Evolutionary conservation across 2,113 vertebrate species (phyloP).

Genomic region (Tyrannus savana): DNA sequence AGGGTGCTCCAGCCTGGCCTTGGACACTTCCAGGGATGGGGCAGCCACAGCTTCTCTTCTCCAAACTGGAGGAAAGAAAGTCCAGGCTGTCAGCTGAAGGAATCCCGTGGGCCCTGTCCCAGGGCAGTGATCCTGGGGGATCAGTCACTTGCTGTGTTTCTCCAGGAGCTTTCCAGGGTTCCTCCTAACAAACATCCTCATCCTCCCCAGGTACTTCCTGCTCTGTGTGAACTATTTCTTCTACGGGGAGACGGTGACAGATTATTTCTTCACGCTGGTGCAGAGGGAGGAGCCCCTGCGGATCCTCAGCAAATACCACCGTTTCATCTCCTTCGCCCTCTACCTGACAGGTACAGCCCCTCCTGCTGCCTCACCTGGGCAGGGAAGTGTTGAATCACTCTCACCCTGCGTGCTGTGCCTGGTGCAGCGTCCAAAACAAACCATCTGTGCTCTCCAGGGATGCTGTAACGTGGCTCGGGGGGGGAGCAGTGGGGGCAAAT

Average conservation of each 20-base stretch:
- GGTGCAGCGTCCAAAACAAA: neutral
- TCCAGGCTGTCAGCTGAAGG: neutral
- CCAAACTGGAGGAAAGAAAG: neutral
- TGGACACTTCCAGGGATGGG: neutral
- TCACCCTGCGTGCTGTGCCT: neutral
- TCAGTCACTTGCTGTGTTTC: neutral
- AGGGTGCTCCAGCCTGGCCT: neutral
- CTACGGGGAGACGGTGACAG: slow-evolving; percentile 95
- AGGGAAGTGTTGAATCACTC: neutral
- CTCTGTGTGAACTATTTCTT: slow-evolving; percentile 99
- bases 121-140: neutral
- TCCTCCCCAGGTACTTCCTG: slow-evolving; percentile 91
- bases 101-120: neutral
- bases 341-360: slow-evolving; percentile 87
- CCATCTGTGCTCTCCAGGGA: neutral
- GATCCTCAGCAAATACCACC: slow-evolving; percentile 98
- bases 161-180: neutral
- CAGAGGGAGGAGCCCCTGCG: slow-evolving; percentile 94
- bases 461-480: neutral
- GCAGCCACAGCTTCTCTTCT: neutral
- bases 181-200: neutral
- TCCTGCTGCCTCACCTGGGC: neutral
- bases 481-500: neutral
- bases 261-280: slow-evolving; percentile 97
- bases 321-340: slow-evolving; percentile 96